phyloP scores from a whole-genome alignment of 2,113 vertebrate species.

The Corythaixoides concolor region DNA sequence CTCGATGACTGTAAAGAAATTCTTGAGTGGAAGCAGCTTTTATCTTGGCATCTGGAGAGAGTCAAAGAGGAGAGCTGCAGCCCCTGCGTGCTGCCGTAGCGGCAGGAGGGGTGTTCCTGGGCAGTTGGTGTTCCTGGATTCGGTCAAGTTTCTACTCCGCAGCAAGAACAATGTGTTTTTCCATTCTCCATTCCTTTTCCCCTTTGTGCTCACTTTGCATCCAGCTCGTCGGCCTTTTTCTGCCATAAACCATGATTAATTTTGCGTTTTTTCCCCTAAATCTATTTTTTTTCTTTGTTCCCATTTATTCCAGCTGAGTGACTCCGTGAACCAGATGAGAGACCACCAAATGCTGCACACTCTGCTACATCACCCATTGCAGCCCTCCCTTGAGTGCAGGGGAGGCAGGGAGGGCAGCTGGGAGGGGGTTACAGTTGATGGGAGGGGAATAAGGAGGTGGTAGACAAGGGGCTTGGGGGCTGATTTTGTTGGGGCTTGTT shows the following conservation, averaged over 20 bases:
- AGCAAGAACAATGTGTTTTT: not conserved
- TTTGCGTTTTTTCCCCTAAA: constrained; percentile 41
- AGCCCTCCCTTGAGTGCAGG: constrained; percentile 6
- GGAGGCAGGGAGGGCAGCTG: constrained; percentile 21
- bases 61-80: not conserved
- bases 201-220: not conserved
- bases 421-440: not conserved
- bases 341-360: constrained; percentile 58
- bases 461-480: constrained; percentile 20
- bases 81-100: accelerated
- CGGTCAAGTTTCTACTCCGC: not conserved
- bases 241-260: constrained; percentile 12
- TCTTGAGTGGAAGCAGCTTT: not conserved
- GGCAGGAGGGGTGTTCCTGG: not conserved
- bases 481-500: constrained; percentile 7
- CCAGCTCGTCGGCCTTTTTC: constrained; percentile 3
- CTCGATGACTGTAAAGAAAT: not conserved
- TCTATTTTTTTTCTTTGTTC: constrained; percentile 67
- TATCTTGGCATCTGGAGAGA: not conserved
- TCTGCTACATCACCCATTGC: constrained; percentile 38
- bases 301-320: constrained; percentile 82
- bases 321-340: constrained; percentile 73
- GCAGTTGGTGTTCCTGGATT: not conserved
- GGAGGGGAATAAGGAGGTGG: constrained; percentile 1
- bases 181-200: not conserved